Conservation (phyloP, 2,113 vertebrate species). For the Diadophis punctatus region DNA sequence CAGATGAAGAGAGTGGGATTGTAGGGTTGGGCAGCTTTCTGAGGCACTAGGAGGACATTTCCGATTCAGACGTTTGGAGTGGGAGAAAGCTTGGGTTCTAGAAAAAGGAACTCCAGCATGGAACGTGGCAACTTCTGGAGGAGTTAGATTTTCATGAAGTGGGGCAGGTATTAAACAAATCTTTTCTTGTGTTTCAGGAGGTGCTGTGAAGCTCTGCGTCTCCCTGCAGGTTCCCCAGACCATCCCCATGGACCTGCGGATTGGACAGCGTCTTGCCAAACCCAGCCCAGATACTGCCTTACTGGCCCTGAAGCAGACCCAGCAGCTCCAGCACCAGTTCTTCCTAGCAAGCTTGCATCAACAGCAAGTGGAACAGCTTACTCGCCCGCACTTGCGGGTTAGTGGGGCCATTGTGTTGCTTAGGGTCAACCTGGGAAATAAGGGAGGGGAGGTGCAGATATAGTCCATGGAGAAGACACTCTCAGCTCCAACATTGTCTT, state of each 20-base stretch:
- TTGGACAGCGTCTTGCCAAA: conserved; percentile 77
- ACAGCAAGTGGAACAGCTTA: conserved; percentile 73
- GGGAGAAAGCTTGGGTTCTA: neutral
- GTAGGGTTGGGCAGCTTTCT: neutral
- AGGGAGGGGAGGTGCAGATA: neutral
- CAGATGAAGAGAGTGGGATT: neutral
- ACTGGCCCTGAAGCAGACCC: conserved; percentile 75
- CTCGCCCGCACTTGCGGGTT: conserved; percentile 74
- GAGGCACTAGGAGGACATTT: neutral
- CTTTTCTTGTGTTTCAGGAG: conserved; percentile 43
- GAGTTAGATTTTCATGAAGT: accelerated
- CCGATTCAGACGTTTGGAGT: neutral
- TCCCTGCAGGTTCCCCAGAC: conserved; percentile 67
- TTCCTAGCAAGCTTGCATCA: conserved; percentile 77
- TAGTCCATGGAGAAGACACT: neutral
- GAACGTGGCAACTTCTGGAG: neutral
- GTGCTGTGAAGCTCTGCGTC: conserved; percentile 54
- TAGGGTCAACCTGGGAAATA: neutral
- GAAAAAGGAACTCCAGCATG: neutral
- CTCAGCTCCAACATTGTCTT: neutral
- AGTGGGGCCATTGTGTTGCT: accelerated
- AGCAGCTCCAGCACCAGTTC: conserved; percentile 75
- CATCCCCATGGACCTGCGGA: conserved; percentile 85
- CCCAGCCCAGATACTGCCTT: conserved; percentile 72
- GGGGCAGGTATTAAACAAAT: neutral